These are phyloP conservation scores for Hydrocynus forskahlii DNA, from an alignment of 2,797 vertebrate species.

Conservation along the genomic window DNA sequence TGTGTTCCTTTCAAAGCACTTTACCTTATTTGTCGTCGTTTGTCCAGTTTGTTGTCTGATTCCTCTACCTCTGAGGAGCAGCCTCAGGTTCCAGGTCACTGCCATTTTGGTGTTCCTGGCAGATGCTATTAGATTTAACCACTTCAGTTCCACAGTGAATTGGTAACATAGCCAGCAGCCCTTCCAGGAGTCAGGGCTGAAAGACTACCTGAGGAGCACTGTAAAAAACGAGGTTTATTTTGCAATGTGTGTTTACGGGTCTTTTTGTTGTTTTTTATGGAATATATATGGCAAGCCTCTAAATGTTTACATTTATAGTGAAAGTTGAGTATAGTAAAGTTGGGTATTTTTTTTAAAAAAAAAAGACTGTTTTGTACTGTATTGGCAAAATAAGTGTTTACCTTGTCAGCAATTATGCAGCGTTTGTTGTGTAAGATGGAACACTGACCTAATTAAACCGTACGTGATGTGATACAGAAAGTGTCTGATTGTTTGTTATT, in stretches of 20 bases:
- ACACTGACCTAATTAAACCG: constrained; percentile 5
- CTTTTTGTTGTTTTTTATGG: background rate
- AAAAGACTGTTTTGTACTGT: background rate
- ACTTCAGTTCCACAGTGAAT: background rate
- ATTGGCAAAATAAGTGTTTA: background rate
- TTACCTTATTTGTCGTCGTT: background rate
- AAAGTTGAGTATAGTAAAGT: background rate
- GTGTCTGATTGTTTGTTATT: background rate
- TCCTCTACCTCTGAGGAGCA: background rate
- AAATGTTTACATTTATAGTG: constrained; percentile 15
- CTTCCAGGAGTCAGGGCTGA: background rate
- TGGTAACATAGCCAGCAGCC: background rate
- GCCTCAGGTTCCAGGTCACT: background rate
- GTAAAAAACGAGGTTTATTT: background rate
- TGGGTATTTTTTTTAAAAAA: no score
- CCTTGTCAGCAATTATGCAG: background rate
- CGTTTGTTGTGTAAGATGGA: background rate
- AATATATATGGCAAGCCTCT: background rate
- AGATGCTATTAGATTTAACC: background rate
- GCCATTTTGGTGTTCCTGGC: background rate
- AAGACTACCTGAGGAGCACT: background rate
- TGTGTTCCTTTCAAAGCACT: background rate
- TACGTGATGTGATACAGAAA: background rate
- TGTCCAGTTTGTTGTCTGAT: background rate
- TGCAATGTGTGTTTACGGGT: constrained; percentile 30